phyloP scores from a whole-genome alignment of 2,888 invertebrate species.

The Bedellia somnulentella region DNA sequence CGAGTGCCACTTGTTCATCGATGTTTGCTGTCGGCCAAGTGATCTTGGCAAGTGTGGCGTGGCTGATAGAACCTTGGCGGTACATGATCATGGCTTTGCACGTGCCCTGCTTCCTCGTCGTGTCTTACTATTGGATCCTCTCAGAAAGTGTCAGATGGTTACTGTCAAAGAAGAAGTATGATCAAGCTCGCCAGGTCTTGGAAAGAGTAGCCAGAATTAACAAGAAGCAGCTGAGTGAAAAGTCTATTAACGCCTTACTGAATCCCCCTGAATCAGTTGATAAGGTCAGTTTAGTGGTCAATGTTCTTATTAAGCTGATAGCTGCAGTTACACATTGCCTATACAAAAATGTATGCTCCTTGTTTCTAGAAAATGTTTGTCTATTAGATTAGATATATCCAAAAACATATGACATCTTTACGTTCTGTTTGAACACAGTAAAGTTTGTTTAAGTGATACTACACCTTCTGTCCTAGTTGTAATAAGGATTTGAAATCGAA shows the following conservation, averaged over 20 bases:
- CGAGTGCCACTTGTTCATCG: slow-evolving; percentile 66
- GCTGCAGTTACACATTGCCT: too few relatives aligned
- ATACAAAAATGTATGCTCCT: too few relatives aligned
- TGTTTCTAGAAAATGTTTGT: too few relatives aligned
- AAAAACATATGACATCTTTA: too few relatives aligned
- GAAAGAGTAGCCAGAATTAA: slow-evolving; percentile 65
- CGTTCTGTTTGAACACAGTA: too few relatives aligned
- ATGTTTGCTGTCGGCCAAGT: slow-evolving; percentile 76
- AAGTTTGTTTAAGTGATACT: too few relatives aligned
- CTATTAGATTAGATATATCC: too few relatives aligned
- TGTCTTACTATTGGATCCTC: slow-evolving; percentile 67
- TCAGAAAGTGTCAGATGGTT: slow-evolving; percentile 77
- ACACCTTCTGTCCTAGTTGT: too few relatives aligned
- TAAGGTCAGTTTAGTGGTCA: too few relatives aligned
- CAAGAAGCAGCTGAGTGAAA: slow-evolving; percentile 55
- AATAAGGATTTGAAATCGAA: too few relatives aligned
- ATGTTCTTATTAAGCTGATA: too few relatives aligned
- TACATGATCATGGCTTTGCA: slow-evolving; percentile 66
- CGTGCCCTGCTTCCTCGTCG: slow-evolving; percentile 66
- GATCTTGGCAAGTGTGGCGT: slow-evolving; percentile 66
- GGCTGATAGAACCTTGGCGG: slow-evolving; percentile 70
- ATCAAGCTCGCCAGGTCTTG: slow-evolving; percentile 63
- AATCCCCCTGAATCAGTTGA: slow-evolving; percentile 25
- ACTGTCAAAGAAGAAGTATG: slow-evolving; percentile 64
- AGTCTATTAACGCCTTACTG: slow-evolving; percentile 38